phyloP scores from a whole-genome alignment of 1,140 invertebrate species.

The Neotoxoptera formosana region DNA sequence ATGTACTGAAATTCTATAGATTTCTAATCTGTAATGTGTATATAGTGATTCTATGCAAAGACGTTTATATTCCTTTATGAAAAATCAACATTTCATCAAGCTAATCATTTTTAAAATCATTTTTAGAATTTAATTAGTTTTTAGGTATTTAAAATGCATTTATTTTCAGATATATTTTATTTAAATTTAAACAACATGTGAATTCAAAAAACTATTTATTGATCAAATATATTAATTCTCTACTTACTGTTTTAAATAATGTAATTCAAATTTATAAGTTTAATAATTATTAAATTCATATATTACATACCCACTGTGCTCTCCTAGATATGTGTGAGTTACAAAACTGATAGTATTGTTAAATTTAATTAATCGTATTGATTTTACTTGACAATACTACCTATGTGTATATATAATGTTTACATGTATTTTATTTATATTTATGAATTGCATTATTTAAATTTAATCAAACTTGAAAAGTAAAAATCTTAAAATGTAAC shows the following conservation, averaged over 20 bases:
- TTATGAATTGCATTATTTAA: neutral
- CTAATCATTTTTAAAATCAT: neutral
- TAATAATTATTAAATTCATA: no score
- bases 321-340: no score
- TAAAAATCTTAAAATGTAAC: neutral
- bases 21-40: no score
- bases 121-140: neutral
- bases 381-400: neutral
- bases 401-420: neutral
- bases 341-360: neutral
- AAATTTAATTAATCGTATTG: neutral
- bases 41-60: no score
- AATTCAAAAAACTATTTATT: neutral
- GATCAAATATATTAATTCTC: neutral
- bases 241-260: neutral
- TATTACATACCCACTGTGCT: neutral
- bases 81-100: neutral
- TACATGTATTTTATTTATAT: neutral
- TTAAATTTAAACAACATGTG: neutral
- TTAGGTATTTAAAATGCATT: neutral
- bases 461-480: neutral
- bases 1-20: no score
- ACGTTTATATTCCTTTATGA: neutral
- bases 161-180: neutral
- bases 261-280: neutral